These are phyloP conservation scores for Thalpophila matura DNA, from an alignment of 2,888 invertebrate genomes.

Conservation along the genomic window DNA sequence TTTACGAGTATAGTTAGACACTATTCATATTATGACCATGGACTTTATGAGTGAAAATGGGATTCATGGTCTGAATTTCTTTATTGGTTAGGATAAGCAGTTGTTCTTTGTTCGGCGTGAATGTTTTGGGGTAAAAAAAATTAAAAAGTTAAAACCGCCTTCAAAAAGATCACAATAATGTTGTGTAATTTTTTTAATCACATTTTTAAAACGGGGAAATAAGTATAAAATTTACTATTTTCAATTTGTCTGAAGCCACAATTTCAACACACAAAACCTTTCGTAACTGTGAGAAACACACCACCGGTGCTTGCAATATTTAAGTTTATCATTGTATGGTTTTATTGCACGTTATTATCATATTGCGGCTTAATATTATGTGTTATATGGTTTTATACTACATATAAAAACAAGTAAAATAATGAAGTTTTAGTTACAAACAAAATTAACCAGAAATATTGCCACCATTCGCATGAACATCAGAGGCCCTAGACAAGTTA, in stretches of 20 bases:
- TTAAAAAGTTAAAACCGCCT: no score
- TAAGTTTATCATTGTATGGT: slow-evolving; percentile 38
- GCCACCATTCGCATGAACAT: no score
- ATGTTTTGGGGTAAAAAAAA: no score
- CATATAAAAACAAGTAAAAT: slow-evolving; percentile 10
- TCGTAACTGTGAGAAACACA: slow-evolving; percentile 26
- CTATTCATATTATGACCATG: slow-evolving; percentile 20
- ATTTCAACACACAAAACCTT: no score
- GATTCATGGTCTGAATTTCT: neutral
- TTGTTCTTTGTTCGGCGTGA: neutral
- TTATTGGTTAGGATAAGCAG: neutral
- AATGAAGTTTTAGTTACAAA: neutral
- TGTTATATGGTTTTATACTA: slow-evolving; percentile 11
- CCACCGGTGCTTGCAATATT: slow-evolving; percentile 20
- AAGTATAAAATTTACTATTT: no score
- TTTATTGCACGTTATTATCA: slow-evolving; percentile 24
- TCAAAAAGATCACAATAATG: no score
- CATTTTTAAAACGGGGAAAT: no score
- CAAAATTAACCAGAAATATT: no score
- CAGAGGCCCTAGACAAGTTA: no score
- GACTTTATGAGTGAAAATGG: slow-evolving; percentile 11
- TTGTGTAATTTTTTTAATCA: no score
- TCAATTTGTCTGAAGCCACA: no score
- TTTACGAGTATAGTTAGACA: slow-evolving; percentile 33
- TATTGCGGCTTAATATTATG: neutral